These are phyloP conservation scores for Manis javanica DNA, from an alignment of 2,797 vertebrate species.

Conservation along the genomic window DNA sequence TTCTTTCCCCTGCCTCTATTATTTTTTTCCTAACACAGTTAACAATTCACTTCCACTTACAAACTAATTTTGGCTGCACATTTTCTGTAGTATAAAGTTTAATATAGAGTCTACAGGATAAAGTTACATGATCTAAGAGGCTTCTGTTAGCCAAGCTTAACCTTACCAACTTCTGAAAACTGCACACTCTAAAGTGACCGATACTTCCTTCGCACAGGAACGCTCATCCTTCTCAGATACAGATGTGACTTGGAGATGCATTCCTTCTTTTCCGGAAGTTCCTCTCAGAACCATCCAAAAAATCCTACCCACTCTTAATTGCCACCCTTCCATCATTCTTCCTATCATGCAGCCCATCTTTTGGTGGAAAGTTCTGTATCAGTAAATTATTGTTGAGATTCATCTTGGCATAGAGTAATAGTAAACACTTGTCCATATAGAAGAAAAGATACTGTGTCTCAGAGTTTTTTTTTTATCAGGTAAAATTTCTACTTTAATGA, in stretches of 20 bases:
- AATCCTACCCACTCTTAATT: background rate
- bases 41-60: background rate
- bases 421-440: background rate
- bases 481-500: slow-evolving; percentile 28
- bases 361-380: background rate
- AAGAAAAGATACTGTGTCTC: background rate
- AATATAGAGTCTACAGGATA: background rate
- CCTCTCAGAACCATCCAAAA: background rate
- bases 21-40: background rate
- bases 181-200: background rate
- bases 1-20: background rate
- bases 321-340: background rate
- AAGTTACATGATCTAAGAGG: background rate
- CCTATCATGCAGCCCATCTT: background rate
- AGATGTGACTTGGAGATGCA: background rate
- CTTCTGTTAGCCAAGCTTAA: background rate
- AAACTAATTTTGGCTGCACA: background rate
- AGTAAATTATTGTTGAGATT: slow-evolving; percentile 45
- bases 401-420: background rate
- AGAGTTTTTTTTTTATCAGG: slow-evolving; percentile 57
- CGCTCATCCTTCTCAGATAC: background rate
- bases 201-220: background rate
- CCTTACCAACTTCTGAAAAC: background rate
- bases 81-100: background rate
- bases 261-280: background rate